phyloP scores from a whole-genome alignment of 1,140 invertebrate species.

The Diorhabda elongata region DNA sequence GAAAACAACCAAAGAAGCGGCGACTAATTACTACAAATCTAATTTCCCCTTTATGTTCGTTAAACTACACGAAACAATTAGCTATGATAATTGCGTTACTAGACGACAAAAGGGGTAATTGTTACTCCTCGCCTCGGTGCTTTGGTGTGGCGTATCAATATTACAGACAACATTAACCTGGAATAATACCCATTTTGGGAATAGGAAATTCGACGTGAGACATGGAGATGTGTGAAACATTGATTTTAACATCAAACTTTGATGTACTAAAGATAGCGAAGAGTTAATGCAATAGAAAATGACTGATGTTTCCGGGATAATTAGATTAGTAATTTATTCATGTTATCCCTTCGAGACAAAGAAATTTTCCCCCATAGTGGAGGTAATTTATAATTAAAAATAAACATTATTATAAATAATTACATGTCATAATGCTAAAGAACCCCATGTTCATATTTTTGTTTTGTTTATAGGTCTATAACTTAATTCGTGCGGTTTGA shows the following conservation, averaged over 20 bases:
- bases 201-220: neutral
- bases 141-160: neutral
- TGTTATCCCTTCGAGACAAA: no score
- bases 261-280: neutral
- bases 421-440: no score
- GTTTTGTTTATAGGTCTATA: no score
- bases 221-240: neutral
- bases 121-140: neutral
- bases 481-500: no score
- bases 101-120: neutral
- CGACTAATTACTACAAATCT: neutral
- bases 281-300: no score
- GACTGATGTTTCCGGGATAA: no score
- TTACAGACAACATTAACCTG: neutral
- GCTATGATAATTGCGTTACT: neutral
- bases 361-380: no score
- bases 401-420: no score
- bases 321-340: no score
- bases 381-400: no score
- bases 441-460: no score
- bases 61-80: constrained; percentile 1
- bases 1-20: neutral
- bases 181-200: neutral
- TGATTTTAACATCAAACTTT: neutral
- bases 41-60: neutral